Evolutionary conservation across 2,888 invertebrate species (phyloP).

Genomic region (Limnephilus rhombicus): DNA sequence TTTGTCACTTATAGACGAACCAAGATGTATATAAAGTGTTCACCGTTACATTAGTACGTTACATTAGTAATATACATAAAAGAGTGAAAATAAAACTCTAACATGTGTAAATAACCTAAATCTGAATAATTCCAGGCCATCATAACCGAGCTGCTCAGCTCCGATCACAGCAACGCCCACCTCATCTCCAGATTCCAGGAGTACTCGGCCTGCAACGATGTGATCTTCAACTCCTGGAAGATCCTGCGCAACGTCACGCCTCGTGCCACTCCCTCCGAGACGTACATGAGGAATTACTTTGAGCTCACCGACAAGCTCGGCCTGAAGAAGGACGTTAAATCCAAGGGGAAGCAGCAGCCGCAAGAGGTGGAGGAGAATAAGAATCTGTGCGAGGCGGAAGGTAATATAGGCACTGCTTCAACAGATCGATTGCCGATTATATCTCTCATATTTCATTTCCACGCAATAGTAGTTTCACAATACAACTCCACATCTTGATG

Average conservation of each 20-base stretch:
- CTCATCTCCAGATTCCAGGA: conserved; percentile 85
- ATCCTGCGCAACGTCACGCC: conserved; percentile 77
- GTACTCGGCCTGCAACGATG: conserved; percentile 85
- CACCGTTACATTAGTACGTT: too few relatives aligned
- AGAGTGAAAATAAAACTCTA: too few relatives aligned
- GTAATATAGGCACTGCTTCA: conserved; percentile 67
- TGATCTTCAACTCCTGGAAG: conserved; percentile 85
- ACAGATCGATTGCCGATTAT: too few relatives aligned
- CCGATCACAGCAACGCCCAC: conserved; percentile 79
- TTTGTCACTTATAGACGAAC: too few relatives aligned
- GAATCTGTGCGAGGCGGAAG: conserved; percentile 73
- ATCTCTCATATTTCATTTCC: too few relatives aligned
- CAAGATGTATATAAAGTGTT: too few relatives aligned
- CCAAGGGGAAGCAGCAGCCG: conserved; percentile 69
- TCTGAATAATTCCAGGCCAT: conserved; percentile 75
- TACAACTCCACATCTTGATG: too few relatives aligned
- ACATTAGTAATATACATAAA: neutral
- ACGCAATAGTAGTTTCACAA: too few relatives aligned
- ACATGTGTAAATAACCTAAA: neutral
- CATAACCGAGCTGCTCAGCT: conserved; percentile 81
- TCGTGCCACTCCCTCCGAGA: conserved; percentile 77
- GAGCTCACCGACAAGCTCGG: conserved; percentile 80
- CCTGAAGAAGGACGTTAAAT: conserved; percentile 74
- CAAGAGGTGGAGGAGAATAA: conserved; percentile 70
- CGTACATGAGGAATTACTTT: conserved; percentile 81